Conservation (phyloP, 2,797 vertebrate genomes). For the Anguilla megastoma region DNA sequence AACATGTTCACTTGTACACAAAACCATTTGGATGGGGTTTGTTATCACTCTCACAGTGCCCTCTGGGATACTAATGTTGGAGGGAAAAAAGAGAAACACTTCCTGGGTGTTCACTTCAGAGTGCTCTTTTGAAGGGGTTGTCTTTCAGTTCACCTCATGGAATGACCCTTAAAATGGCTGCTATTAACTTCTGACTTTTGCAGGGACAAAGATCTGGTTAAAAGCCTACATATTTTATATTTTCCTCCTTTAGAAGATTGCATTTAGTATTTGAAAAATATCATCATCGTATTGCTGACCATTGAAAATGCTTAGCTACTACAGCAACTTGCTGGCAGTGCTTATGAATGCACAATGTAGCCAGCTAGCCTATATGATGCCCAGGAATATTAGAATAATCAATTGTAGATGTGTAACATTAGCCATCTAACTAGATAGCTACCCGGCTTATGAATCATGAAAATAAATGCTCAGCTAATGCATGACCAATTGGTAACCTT, state of each 20-base stretch:
- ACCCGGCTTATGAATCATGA: not conserved
- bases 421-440: not conserved
- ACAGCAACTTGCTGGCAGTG: not conserved
- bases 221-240: not conserved
- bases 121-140: not conserved
- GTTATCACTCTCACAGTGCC: too few species aligned
- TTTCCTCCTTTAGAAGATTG: not conserved
- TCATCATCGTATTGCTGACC: too few species aligned
- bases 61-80: too few species aligned
- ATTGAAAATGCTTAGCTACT: too few species aligned
- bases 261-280: not conserved
- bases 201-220: not conserved
- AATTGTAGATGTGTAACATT: not conserved
- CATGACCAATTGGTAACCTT: not conserved
- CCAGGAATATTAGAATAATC: not conserved
- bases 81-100: too few species aligned
- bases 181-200: not conserved
- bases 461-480: not conserved
- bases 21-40: too few species aligned
- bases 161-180: not conserved
- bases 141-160: not conserved
- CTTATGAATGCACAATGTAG: not conserved
- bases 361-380: not conserved
- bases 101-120: not conserved
- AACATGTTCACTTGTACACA: not conserved